Percentiles rank a stretch among this genome's conserved stretches.
These are phyloP conservation scores for Onthophagus taurus DNA, from an alignment of 1,140 invertebrate genomes.

Conservation along the genomic window DNA sequence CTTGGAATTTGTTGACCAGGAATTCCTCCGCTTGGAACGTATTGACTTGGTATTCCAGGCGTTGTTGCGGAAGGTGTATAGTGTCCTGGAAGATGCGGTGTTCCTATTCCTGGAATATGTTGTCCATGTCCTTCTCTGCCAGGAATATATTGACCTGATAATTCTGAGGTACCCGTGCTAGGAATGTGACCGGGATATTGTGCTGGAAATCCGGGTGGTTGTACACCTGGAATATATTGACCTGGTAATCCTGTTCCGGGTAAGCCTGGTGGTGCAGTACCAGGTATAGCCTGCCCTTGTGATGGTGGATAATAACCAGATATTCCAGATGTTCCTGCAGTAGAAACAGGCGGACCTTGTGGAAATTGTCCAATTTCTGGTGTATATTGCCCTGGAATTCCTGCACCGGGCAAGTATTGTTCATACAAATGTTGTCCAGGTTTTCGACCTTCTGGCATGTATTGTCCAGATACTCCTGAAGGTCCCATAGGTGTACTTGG, in stretches of 20 bases:
- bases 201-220: background rate
- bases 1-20: slow-evolving; percentile 2
- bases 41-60: slow-evolving; percentile 12
- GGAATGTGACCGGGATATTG: too few species aligned
- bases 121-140: slow-evolving; percentile 10
- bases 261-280: slow-evolving; percentile 5
- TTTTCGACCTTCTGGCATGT: background rate
- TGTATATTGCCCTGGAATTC: background rate
- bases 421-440: too few species aligned
- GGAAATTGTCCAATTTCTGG: too few species aligned
- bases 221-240: background rate
- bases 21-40: slow-evolving; percentile 3
- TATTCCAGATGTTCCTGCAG: background rate
- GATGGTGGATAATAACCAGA: background rate
- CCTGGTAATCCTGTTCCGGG: background rate
- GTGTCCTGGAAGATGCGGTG: slow-evolving; percentile 9
- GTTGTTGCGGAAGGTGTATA: too few species aligned
- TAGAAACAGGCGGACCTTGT: background rate
- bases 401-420: too few species aligned
- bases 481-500: background rate
- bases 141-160: slow-evolving; percentile 7
- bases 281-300: background rate
- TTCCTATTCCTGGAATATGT: slow-evolving; percentile 5
- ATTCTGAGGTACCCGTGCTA: too few species aligned
- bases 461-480: background rate